phyloP scores from a whole-genome alignment of 1,140 invertebrate genomes.

The Lerema accius region DNA sequence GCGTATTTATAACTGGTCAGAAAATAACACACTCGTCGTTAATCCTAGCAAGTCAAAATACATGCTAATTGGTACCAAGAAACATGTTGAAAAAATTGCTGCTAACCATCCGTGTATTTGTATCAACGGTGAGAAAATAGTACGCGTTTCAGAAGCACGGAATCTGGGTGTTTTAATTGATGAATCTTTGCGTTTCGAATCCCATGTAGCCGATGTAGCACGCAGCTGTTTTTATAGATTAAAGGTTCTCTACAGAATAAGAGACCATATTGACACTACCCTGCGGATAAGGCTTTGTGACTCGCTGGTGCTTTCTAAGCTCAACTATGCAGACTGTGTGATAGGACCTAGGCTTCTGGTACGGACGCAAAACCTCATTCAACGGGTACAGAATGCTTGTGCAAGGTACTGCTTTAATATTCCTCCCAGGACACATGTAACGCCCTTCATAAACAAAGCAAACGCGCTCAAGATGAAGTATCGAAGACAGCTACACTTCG shows the following conservation, averaged over 20 bases:
- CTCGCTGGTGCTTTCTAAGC: neutral
- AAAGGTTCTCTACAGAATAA: neutral
- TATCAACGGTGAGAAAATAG: constrained; percentile 1
- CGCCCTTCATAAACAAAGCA: neutral
- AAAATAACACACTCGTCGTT: neutral
- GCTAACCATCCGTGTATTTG: neutral
- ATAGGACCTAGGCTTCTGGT: constrained; percentile 23
- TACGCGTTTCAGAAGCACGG: constrained; percentile 8
- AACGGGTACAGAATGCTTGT: constrained; percentile 34
- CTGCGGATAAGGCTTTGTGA: neutral
- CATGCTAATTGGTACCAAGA: neutral
- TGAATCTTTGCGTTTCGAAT: constrained; percentile 19
- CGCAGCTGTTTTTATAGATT: constrained; percentile 12
- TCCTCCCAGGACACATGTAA: constrained; percentile 18
- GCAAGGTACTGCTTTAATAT: constrained; percentile 4
- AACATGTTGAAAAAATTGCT: neutral
- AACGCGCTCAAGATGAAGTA: constrained; percentile 21
- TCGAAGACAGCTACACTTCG: constrained; percentile 10
- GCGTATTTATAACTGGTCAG: neutral
- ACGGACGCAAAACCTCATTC: constrained; percentile 22
- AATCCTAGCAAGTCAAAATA: neutral
- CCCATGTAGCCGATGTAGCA: constrained; percentile 22
- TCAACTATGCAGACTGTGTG: constrained; percentile 10
- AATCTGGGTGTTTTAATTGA: constrained; percentile 36
- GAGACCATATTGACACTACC: neutral